Evolutionary conservation across 92 coral and sea anemone species (phyloP).

Genomic region (Galaxea fascicularis): DNA sequence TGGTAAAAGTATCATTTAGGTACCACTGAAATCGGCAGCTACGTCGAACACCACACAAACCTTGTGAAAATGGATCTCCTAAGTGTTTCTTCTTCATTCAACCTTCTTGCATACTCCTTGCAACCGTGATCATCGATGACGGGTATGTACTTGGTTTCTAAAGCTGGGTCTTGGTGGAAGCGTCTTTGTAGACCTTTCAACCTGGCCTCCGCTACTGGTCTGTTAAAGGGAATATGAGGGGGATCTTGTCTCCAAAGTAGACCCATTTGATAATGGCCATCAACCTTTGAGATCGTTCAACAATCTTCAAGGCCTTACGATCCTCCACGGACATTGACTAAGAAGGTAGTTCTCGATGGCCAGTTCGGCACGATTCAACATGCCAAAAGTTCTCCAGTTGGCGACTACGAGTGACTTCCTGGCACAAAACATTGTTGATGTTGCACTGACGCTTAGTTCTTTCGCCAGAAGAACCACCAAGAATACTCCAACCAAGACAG

Average conservation of each 20-base stretch:
- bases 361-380: slow-evolving; percentile 6
- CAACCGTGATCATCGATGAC: neutral
- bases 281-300: slow-evolving; percentile 41
- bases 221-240: slow-evolving; percentile 31
- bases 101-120: neutral
- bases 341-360: neutral
- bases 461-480: no score
- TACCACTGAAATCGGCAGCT: no score
- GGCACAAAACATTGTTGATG: neutral
- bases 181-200: slow-evolving; percentile 1
- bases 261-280: slow-evolving; percentile 53
- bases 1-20: no score
- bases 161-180: neutral
- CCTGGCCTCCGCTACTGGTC: neutral
- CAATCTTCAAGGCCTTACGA: slow-evolving; percentile 41
- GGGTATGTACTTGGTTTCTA: slow-evolving; percentile 9
- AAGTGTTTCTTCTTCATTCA: neutral
- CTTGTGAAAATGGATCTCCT: neutral
- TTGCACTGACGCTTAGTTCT: no score
- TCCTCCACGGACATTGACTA: slow-evolving; percentile 45
- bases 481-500: slow-evolving; percentile 22
- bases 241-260: slow-evolving; percentile 40
- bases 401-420: slow-evolving; percentile 18
- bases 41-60: no score
- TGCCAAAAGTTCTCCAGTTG: slow-evolving; percentile 57